A percentile compares a stretch with the other conserved stretches of the same genome.
Evolutionary conservation across 2,888 invertebrate genomes (phyloP).

Genomic region (Polyommatus iphigenia): DNA sequence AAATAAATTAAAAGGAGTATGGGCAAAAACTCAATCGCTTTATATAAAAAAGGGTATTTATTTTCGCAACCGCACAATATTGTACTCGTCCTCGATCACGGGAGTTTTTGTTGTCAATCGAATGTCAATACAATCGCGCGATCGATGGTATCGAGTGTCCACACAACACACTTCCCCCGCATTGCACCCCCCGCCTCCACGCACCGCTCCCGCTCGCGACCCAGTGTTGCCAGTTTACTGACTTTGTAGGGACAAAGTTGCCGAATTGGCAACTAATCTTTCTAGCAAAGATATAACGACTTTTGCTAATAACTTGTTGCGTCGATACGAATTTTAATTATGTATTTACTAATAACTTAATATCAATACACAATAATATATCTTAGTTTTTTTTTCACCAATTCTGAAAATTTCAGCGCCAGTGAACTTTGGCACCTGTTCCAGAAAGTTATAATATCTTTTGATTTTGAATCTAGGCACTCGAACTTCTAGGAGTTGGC

Average conservation of each 20-base stretch:
- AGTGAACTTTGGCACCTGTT: too few relatives aligned
- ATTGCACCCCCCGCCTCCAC: not conserved
- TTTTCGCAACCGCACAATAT: not conserved
- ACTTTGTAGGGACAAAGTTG: too few relatives aligned
- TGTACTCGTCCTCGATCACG: not conserved
- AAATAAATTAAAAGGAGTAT: too few relatives aligned
- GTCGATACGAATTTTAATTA: too few relatives aligned
- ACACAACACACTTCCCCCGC: not conserved
- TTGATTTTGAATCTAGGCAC: not conserved
- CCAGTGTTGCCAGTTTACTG: not conserved
- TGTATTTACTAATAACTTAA: too few relatives aligned
- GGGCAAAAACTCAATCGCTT: not conserved
- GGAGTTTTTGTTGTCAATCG: not conserved
- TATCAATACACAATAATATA: too few relatives aligned
- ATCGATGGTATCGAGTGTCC: conserved; percentile 13
- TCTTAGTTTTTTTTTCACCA: too few relatives aligned
- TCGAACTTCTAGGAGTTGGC: not conserved
- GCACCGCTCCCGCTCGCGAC: not conserved
- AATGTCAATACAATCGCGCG: not conserved
- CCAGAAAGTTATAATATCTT: too few relatives aligned
- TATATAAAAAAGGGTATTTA: not conserved
- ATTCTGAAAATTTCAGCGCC: too few relatives aligned
- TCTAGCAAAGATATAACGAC: not conserved
- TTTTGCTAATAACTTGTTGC: not conserved
- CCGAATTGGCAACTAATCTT: too few relatives aligned